Conservation (phyloP, 1,140 invertebrate genomes). For the Monochamus saltuarius region DNA sequence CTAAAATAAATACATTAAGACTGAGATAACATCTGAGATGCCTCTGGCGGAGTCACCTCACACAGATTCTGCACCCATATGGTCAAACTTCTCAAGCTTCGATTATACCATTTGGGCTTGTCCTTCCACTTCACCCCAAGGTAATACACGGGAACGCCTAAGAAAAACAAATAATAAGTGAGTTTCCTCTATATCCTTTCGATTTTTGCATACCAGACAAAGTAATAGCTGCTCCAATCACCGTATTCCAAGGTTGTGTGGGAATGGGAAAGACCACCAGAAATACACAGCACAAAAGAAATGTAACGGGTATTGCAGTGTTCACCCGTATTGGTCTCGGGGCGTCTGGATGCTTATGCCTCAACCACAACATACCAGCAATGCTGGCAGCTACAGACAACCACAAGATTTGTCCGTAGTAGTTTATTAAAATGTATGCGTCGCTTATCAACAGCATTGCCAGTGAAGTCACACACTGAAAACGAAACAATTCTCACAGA, state of each 20-base stretch:
- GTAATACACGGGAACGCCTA: constrained; percentile 87
- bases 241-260: constrained; percentile 74
- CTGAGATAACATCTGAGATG: constrained; percentile 31
- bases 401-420: constrained; percentile 79
- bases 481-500: constrained; percentile 38
- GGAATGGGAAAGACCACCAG: constrained; percentile 81
- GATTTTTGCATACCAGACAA: constrained; percentile 56
- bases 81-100: constrained; percentile 49
- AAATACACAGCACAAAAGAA: constrained; percentile 80
- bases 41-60: constrained; percentile 45
- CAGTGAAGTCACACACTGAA: constrained; percentile 70
- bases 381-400: constrained; percentile 75
- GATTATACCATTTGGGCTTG: constrained; percentile 60
- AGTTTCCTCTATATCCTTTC: background rate
- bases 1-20: constrained; percentile 6
- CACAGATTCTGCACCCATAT: constrained; percentile 56
- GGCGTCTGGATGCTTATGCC: constrained; percentile 71
- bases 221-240: constrained; percentile 80
- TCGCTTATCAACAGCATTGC: constrained; percentile 71
- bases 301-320: constrained; percentile 76
- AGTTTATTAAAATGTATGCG: constrained; percentile 74
- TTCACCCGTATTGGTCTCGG: constrained; percentile 80
- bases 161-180: constrained; percentile 14
- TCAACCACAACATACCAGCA: constrained; percentile 75
- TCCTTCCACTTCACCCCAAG: constrained; percentile 82